These are phyloP conservation scores for Ochlodes sylvanus DNA, from an alignment of 2,888 invertebrate genomes.

Conservation along the genomic window DNA sequence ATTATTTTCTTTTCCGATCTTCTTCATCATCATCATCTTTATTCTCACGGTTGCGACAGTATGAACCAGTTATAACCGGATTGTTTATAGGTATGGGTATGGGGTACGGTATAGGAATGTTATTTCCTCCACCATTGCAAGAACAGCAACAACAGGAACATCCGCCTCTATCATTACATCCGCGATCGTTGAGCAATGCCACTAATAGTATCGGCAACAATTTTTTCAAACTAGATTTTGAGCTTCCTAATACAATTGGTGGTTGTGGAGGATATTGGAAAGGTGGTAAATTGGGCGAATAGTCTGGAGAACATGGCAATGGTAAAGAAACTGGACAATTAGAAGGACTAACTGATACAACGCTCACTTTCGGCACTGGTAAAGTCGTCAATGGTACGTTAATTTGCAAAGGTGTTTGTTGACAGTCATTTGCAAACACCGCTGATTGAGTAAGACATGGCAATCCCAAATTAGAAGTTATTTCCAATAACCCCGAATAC, in stretches of 20 bases:
- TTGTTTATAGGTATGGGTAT: conserved; percentile 58
- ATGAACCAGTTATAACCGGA: conserved; percentile 49
- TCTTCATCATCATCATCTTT: conserved; percentile 33
- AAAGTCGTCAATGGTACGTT: conserved; percentile 55
- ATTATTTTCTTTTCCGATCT: conserved; percentile 20
- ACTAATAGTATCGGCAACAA: conserved; percentile 60
- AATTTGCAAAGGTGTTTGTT: conserved; percentile 56
- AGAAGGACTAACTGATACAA: conserved; percentile 47
- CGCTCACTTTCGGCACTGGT: conserved; percentile 53
- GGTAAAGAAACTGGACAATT: conserved; percentile 30
- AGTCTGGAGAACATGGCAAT: conserved; percentile 26
- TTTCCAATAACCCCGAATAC: conserved; percentile 32
- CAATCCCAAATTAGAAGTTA: conserved; percentile 27
- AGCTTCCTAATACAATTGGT: conserved; percentile 53
- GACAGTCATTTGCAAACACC: conserved; percentile 34
- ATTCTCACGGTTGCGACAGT: conserved; percentile 39
- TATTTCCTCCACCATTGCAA: conserved; percentile 44
- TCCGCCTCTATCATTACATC: conserved; percentile 43
- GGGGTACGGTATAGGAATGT: conserved; percentile 59
- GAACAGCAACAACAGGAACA: conserved; percentile 47
- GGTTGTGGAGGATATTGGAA: conserved; percentile 44
- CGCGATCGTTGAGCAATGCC: conserved; percentile 53
- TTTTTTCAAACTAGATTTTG: conserved; percentile 53
- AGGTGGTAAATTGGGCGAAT: conserved; percentile 22
- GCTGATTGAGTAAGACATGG: conserved; percentile 24